A percentile compares a stretch with the other conserved stretches of the same genome.
These are phyloP conservation scores for Adoxophyes honmai DNA, from an alignment of 1,140 invertebrate genomes.

Conservation along the genomic window DNA sequence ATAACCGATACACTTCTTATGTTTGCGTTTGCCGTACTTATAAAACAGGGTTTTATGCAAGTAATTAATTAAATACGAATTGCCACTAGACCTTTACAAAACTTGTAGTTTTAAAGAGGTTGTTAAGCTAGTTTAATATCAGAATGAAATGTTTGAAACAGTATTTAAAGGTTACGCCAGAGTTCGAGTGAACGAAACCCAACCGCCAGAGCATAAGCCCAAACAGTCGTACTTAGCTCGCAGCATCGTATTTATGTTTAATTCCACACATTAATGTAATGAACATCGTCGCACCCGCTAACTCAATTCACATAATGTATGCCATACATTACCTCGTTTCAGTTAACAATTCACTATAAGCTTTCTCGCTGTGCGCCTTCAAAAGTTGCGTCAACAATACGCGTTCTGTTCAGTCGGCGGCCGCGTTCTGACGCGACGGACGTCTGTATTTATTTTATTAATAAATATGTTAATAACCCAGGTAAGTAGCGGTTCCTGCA, in stretches of 20 bases:
- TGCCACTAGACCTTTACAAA: no score
- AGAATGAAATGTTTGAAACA: no score
- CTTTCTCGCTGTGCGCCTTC: conserved; percentile 45
- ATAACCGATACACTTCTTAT: no score
- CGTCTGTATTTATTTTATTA: conserved; percentile 75
- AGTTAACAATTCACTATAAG: conserved; percentile 54
- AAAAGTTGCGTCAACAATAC: conserved; percentile 56
- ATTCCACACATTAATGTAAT: conserved; percentile 64
- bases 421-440: conserved; percentile 38
- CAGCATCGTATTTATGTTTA: conserved; percentile 45
- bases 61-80: no score
- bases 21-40: no score
- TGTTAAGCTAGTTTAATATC: no score
- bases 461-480: conserved; percentile 73
- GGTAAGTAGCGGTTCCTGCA: conserved; percentile 67
- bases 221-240: conserved; percentile 13
- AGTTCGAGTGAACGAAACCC: no score
- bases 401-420: conserved; percentile 39
- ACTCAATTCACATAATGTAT: conserved; percentile 72
- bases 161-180: no score
- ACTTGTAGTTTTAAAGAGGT: no score
- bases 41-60: no score
- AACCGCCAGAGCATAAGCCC: not conserved
- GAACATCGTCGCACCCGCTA: conserved; percentile 54
- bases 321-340: conserved; percentile 64